Evolutionary conservation across 2,888 invertebrate species (phyloP), one percentile per base, ranked within the genome.

Genomic region (Limnephilus auricula): DNA sequence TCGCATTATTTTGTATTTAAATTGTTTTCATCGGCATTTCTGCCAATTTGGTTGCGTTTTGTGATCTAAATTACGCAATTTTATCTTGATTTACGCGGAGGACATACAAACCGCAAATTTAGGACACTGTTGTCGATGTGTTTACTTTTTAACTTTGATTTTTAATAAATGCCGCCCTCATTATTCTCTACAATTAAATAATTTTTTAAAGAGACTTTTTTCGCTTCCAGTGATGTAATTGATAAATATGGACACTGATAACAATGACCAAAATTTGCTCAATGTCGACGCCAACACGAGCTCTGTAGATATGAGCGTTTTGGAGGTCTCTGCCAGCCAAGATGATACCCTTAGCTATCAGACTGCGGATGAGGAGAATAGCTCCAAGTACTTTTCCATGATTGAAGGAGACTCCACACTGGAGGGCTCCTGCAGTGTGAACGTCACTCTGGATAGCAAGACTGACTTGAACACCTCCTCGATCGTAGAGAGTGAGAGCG

Each of bases 331-430:
- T 9, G 85, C 86, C 13, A 86, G 31, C 13, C 92, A 84, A 79
- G 93, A 93, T 78, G 91, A 92, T 37, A 92, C 93, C 13, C 82
- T 93, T n/a, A 92, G 88, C 78, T 96, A 94, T 94, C 94, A 95
- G 93, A 95, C 96, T 4, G 96, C 96, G 31, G 95, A 95, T 93
- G 96, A 96, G 91, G 94, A 91, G 83, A 91, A 94, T 93, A 94
- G 94, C 89, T 95, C 95, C 79, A 96, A 95, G 93, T 96, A 95
- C 94, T 96, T 95, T 93, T 95, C 96, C 93, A 93, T 96, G 92
- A 95, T 95, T 93, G 95, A 95, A 94, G 95, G 94, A 13, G 95
- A 96, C 93, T 95, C 95, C 32, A 92, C 92, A 12, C 65, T 93
- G 50, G 92, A 92, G 87, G 91, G 80, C 18, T 89, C 91, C n/a